These are phyloP conservation scores for Rhipidura dahli DNA, from an alignment of 2,113 vertebrate genomes.

Conservation along the genomic window DNA sequence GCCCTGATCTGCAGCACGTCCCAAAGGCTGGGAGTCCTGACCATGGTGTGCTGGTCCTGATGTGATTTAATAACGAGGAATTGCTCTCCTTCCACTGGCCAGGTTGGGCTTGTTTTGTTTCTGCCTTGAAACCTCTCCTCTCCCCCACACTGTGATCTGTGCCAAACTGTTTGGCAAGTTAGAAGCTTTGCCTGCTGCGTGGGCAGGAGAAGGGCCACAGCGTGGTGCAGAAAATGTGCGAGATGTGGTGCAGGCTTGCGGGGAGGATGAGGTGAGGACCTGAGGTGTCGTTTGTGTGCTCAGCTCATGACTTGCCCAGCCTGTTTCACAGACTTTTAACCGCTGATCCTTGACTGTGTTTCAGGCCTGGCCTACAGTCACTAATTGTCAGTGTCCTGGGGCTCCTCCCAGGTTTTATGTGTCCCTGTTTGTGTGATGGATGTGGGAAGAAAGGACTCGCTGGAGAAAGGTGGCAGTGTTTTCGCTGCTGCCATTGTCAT, in stretches of 20 bases:
- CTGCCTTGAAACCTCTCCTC: not conserved
- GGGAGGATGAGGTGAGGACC: not conserved
- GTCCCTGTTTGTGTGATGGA: not conserved
- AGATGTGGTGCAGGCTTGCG: not conserved
- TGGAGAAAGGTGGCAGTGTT: not conserved
- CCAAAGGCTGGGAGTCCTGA: not conserved
- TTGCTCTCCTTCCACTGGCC: not conserved
- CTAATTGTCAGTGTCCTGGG: not conserved
- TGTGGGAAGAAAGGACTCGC: not conserved
- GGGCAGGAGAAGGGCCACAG: not conserved
- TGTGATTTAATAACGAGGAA: accelerated
- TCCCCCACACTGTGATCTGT: not conserved
- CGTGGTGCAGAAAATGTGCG: not conserved
- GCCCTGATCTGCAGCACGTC: not conserved
- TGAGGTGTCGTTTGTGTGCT: not conserved
- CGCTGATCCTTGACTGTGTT: not conserved
- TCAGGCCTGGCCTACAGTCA: not conserved
- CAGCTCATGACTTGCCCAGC: not conserved
- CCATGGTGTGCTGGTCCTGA: not conserved
- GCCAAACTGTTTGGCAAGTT: not conserved
- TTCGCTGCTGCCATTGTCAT: not conserved
- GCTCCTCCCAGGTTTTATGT: not conserved
- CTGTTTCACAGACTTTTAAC: not conserved
- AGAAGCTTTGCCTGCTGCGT: not conserved
- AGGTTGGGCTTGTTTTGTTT: not conserved